Conservation (phyloP, 2,888 invertebrate species). For the Eledona agricola region DNA sequence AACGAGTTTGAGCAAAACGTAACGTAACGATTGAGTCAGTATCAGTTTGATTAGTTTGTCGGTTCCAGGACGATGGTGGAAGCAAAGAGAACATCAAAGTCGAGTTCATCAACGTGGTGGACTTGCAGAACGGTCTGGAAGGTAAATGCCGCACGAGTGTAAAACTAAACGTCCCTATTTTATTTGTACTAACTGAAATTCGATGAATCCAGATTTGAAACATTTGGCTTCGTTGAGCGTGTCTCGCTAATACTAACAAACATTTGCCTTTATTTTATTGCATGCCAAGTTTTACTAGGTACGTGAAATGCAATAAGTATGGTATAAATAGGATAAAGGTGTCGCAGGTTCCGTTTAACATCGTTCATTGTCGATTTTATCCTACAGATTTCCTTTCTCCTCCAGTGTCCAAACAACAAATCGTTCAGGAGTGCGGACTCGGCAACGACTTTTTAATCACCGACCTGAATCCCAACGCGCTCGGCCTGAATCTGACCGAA, state of each 20-base stretch:
- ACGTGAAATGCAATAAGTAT: slow-evolving; percentile 20
- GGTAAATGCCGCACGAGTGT: slow-evolving; percentile 48
- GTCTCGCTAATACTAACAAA: slow-evolving; percentile 25
- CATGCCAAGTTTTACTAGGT: slow-evolving; percentile 39
- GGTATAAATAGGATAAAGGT: too few species aligned
- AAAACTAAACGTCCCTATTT: slow-evolving; percentile 1
- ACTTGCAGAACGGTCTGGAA: slow-evolving; percentile 56
- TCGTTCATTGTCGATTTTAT: too few species aligned
- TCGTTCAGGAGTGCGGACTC: slow-evolving; percentile 80
- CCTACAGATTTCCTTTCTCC: slow-evolving; percentile 67
- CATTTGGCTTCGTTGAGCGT: slow-evolving; percentile 25
- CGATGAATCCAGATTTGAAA: slow-evolving; percentile 25
- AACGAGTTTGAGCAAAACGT: slow-evolving; percentile 45
- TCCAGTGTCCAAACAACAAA: slow-evolving; percentile 78
- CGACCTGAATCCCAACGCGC: slow-evolving; percentile 64
- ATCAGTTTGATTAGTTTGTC: slow-evolving; percentile 11
- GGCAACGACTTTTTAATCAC: slow-evolving; percentile 67
- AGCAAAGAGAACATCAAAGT: slow-evolving; percentile 54
- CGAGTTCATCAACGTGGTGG: slow-evolving; percentile 57
- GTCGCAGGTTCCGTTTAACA: background rate
- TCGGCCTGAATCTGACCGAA: slow-evolving; percentile 65
- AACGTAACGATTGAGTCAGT: slow-evolving; percentile 1
- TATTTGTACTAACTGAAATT: too few species aligned
- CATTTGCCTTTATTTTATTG: slow-evolving; percentile 31
- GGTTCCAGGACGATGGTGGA: slow-evolving; percentile 34